A percentile compares a stretch with the other conserved stretches of the same genome.
These are phyloP conservation scores for Neolamprologus fasciatus DNA, from an alignment of 2,113 vertebrate genomes.

Conservation along the genomic window DNA sequence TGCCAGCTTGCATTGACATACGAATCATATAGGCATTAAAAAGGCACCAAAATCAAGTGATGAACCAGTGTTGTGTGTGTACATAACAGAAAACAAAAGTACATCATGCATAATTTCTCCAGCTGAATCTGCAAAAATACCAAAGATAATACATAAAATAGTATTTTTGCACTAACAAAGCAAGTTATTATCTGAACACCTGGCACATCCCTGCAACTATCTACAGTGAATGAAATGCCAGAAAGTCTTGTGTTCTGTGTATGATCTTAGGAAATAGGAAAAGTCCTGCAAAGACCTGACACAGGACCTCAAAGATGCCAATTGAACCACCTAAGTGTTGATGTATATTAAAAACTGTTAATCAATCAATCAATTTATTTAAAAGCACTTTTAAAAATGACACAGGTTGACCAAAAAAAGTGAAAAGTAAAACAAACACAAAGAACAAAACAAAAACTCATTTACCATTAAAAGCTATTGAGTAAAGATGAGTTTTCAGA, in stretches of 20 bases:
- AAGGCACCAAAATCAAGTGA: not conserved
- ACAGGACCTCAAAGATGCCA: not conserved
- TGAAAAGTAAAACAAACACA: not conserved
- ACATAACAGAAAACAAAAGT: not conserved
- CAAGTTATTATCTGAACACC: not conserved
- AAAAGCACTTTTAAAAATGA: not conserved
- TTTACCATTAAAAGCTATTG: not conserved
- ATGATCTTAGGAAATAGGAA: not conserved
- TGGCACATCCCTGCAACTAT: not conserved
- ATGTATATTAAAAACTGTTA: not conserved
- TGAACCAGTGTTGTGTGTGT: not conserved
- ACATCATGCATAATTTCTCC: not conserved
- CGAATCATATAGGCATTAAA: not conserved
- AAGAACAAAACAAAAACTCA: not conserved
- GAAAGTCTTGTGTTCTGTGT: not conserved
- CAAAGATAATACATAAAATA: not conserved
- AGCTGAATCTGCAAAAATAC: not conserved
- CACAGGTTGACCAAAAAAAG: not conserved
- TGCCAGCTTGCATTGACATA: not conserved
- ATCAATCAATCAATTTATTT: not conserved
- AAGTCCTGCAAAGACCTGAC: not conserved
- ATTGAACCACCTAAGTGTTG: not conserved
- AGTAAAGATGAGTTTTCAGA: not conserved
- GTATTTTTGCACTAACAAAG: not conserved
- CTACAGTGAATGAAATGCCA: not conserved